These are phyloP conservation scores for Lepisosteus oculatus DNA, from an alignment of 2,113 vertebrate genomes.

Conservation along the genomic window DNA sequence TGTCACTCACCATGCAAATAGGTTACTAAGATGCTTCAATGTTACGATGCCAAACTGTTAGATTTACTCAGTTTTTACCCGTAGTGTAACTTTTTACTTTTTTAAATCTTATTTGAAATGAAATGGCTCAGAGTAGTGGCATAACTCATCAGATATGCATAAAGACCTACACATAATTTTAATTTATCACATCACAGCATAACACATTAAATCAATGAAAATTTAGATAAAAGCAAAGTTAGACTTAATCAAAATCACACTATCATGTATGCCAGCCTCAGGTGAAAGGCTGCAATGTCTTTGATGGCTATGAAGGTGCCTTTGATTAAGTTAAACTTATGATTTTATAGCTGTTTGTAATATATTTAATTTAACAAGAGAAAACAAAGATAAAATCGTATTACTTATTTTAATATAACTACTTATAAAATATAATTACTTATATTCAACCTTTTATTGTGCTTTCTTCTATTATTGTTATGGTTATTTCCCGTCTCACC, in stretches of 20 bases:
- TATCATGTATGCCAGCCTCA: not conserved
- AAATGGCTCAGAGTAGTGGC: not conserved
- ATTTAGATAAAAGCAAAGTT: slow-evolving; percentile 4
- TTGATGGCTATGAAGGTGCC: not conserved
- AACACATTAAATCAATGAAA: not conserved
- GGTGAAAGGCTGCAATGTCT: not conserved
- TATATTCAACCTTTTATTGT: too few species aligned
- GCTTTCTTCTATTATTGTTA: too few species aligned
- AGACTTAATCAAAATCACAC: not conserved
- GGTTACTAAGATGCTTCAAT: not conserved
- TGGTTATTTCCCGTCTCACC: too few species aligned
- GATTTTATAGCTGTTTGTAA: not conserved
- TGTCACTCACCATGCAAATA: too few species aligned
- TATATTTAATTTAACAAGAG: not conserved
- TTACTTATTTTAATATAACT: too few species aligned
- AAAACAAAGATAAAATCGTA: too few species aligned
- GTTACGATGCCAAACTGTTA: not conserved
- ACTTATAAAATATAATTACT: too few species aligned
- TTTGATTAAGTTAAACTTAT: not conserved
- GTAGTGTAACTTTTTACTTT: not conserved
- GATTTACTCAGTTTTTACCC: not conserved
- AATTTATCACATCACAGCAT: not conserved
- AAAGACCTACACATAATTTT: not conserved
- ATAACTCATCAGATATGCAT: not conserved
- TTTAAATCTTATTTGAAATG: not conserved